These are phyloP conservation scores for Trinectes maculatus DNA, from an alignment of 2,113 vertebrate genomes.

Conservation along the genomic window DNA sequence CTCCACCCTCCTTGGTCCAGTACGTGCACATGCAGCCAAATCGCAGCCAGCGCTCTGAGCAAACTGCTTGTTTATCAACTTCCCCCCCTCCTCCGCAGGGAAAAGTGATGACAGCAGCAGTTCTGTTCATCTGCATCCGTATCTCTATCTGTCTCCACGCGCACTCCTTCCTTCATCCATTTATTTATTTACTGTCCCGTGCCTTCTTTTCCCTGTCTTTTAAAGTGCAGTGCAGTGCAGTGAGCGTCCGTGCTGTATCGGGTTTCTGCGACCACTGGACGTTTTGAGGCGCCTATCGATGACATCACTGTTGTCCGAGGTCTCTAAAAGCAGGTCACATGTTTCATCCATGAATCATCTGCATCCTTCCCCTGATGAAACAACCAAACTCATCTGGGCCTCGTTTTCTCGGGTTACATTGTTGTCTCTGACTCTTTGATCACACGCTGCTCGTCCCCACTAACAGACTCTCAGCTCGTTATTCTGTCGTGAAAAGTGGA, in stretches of 20 bases:
- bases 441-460: constrained; percentile 36
- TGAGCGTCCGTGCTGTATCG: constrained; percentile 49
- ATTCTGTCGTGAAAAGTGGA: constrained; percentile 51
- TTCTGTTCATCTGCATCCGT: constrained; percentile 65
- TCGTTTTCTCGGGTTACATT: constrained; percentile 7
- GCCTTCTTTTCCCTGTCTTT: constrained; percentile 10
- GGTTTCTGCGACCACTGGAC: too few relatives aligned
- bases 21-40: constrained; percentile 54
- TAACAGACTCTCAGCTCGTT: constrained; percentile 52
- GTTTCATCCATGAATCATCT: too few relatives aligned
- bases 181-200: background rate
- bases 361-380: constrained; percentile 17
- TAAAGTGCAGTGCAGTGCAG: constrained; percentile 51
- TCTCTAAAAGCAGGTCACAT: background rate
- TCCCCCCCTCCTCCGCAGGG: constrained; percentile 27
- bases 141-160: constrained; percentile 35
- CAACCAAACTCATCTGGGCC: constrained; percentile 32
- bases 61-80: constrained; percentile 83
- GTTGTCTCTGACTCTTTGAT: constrained; percentile 46
- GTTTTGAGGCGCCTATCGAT: background rate
- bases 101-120: constrained; percentile 79
- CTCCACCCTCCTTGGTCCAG: constrained; percentile 6
- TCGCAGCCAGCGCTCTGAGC: constrained; percentile 67
- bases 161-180: background rate
- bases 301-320: background rate